Evolutionary conservation across 2,888 invertebrate species (phyloP), one percentile per base, ranked within the genome.

Genomic region (Dasypogon diadema): DNA sequence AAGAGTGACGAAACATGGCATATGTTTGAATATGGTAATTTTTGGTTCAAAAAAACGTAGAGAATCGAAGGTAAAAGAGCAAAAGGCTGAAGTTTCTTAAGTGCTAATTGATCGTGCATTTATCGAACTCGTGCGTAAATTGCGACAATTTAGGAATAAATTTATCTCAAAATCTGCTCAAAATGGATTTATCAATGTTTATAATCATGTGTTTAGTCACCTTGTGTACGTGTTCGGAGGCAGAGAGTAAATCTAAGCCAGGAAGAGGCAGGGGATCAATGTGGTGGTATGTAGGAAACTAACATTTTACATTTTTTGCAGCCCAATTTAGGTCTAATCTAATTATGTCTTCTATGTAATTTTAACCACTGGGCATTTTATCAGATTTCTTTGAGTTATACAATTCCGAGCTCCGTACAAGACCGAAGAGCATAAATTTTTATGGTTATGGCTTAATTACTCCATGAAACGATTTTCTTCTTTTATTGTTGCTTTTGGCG

Each of bases 251-350:
- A 83, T 84, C 84, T 70, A 92, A 92, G 83, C 89, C 90, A 81
- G 91, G 92, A 84, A 89, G 94, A 84, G 94, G 94, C 83, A 90
- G 94, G 83, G 95, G 95, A 85, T 94, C 94, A 82, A 95, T 94
- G 92, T 95, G 95, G 95, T 95, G 95, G 95, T 95, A 88, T 89
- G 95, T 89, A 80, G 37, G 24, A 5, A 56, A 55, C 22, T 21
- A 5, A 24, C 26, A 68, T 14, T 63, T 42, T 16, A 58, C 26
- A 60, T 18, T 60, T 37, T 37, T 30, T 16, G 18, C 6, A n/a
- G n/a, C n/a, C n/a, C n/a, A n/a, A n/a, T n/a, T n/a, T 16, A 3
- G 4, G 4, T 48, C 48, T 14, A 3, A 48, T 12, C 48, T 16
- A 48, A 48, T 48, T 30, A 30, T 3, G 12, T 42, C 18, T 10